Base-by-base conservation (phyloP, 2,888 invertebrate species). In the Epirrhoe tristata region DNA sequence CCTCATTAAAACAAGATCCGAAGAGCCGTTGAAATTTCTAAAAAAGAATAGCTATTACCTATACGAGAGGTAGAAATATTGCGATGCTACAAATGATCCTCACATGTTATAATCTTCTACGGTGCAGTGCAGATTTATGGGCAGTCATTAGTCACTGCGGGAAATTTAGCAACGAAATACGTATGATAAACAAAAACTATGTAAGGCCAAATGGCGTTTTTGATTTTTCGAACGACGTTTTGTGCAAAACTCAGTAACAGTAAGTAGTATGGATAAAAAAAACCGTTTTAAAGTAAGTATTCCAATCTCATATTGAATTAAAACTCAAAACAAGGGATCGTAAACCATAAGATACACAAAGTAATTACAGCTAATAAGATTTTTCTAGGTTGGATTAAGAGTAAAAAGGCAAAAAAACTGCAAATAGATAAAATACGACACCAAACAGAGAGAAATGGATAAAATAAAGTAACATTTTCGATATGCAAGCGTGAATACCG, bases 41-140 rank as follows among this genome's bases (percentile, higher is more conserved):
- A 68, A 73, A 70, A 73, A 72, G 75, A 72, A 76, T 72, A 75
- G 72, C 73, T 73, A 74, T 73, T 72, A 67, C 70, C 59, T 39
- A 74, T 71, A 82, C 78, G 82, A 79, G 80, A 80, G 71, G 79
- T 77, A 81, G 81, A 82, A 82, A 87, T 83, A 68, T 82, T 81
- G 79, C 80, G 82, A 81, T 79, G 78, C 78, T 77, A 83, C 80
- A 74, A 87, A 86, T 87, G 86, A 88, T 88, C 82, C 85, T 79
- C 85, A 84, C 87, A 89, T 85, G 89, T 88, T 78, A 89, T 85
- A 87, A 90, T 85, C 83, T 89, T 90, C 90, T 80, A 86, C 83
- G 88, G 91, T 87, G 88, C 89, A 87, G 84, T 91, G 84, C 80
- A 85, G 85, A 90, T 90, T 90, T 87, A 90, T 87, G 89, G 86